These are phyloP conservation scores for Myotis daubentonii DNA, from an alignment of 2,797 vertebrate genomes.

Conservation along the genomic window DNA sequence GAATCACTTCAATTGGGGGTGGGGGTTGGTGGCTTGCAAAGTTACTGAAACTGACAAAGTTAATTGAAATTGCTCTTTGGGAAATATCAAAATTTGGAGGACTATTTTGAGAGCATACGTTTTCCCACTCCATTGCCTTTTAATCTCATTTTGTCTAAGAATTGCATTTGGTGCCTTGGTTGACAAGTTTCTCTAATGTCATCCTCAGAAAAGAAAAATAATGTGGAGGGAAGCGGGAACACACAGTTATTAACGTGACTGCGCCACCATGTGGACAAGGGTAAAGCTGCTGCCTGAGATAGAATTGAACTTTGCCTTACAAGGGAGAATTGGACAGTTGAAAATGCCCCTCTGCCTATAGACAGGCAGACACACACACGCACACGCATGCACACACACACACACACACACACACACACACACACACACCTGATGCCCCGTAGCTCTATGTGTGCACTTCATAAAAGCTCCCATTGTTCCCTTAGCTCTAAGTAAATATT, in stretches of 20 bases:
- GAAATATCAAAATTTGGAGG: background rate
- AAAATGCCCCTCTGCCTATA: background rate
- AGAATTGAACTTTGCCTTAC: background rate
- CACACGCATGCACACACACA: background rate
- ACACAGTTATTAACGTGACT: slow-evolving; percentile 38
- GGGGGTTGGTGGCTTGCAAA: background rate
- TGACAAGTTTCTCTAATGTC: background rate
- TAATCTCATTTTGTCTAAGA: slow-evolving; percentile 28
- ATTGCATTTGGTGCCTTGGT: background rate
- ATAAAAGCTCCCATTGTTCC: slow-evolving; percentile 62
- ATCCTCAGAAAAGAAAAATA: background rate
- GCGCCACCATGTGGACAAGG: slow-evolving; percentile 70
- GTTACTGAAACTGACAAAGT: background rate
- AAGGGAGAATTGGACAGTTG: background rate
- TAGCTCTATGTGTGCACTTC: background rate
- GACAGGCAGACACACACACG: background rate
- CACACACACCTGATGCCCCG: background rate
- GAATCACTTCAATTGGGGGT: background rate
- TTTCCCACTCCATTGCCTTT: background rate
- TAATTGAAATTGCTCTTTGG: background rate
- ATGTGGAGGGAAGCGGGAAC: background rate
- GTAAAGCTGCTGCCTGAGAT: background rate
- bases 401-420: background rate
- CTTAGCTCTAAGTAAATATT: slow-evolving; percentile 42
- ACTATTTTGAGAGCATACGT: background rate